Percentiles rank a stretch among this genome's conserved stretches.
These are phyloP conservation scores for Syngnathus scovelli DNA, from an alignment of 2,113 vertebrate species.

Conservation along the genomic window DNA sequence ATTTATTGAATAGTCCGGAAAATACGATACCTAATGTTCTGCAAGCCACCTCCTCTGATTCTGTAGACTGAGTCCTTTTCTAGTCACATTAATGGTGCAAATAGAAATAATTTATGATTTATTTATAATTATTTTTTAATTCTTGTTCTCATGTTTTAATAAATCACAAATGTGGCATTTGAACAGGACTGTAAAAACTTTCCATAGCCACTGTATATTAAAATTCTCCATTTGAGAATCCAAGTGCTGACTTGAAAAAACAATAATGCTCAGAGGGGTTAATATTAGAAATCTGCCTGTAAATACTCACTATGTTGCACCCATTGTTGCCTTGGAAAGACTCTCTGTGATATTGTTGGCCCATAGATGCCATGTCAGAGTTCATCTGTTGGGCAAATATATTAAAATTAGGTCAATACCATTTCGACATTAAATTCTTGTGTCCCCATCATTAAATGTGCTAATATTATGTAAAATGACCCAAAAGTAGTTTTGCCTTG, in stretches of 20 bases:
- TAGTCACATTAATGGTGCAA: too few relatives aligned
- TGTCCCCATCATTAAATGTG: neutral
- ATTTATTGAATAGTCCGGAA: too few relatives aligned
- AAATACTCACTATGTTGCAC: slow-evolving; percentile 39
- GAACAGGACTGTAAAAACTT: too few relatives aligned
- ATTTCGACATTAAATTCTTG: too few relatives aligned
- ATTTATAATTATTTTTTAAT: too few relatives aligned
- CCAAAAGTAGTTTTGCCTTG: neutral
- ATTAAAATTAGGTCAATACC: neutral
- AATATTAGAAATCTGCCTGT: neutral
- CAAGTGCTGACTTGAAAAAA: neutral
- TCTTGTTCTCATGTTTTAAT: too few relatives aligned
- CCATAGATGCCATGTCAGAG: neutral
- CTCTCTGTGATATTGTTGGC: neutral
- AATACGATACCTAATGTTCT: too few relatives aligned
- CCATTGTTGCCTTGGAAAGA: neutral
- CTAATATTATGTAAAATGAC: neutral
- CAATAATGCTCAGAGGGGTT: neutral
- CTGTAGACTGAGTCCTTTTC: too few relatives aligned
- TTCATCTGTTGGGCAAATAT: neutral
- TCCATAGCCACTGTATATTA: too few relatives aligned
- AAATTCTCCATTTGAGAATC: neutral
- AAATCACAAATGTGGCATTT: too few relatives aligned
- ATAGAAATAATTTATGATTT: too few relatives aligned
- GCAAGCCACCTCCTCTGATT: too few relatives aligned